Percentiles rank a stretch among this genome's conserved stretches.
phyloP scores from a whole-genome alignment of 2,113 vertebrate species.

The Prochilodus magdalenae region DNA sequence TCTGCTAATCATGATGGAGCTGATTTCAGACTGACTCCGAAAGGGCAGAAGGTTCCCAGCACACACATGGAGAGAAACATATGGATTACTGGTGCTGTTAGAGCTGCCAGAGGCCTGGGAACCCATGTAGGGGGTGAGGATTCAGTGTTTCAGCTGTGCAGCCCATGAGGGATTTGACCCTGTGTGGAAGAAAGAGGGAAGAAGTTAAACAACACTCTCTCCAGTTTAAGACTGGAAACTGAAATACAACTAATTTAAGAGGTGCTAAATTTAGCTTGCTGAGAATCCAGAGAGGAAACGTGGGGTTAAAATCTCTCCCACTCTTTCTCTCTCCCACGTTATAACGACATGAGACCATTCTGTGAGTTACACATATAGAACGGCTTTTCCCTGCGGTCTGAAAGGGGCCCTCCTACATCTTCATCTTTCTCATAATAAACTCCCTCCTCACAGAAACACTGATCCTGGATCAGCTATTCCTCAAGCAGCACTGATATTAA shows the following conservation, averaged over 20 bases:
- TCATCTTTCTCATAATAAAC: constrained; percentile 34
- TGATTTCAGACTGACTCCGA: neutral
- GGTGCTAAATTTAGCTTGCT: constrained; percentile 47
- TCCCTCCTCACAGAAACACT: constrained; percentile 1
- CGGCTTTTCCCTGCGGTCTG: constrained; percentile 20
- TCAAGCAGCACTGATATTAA: neutral
- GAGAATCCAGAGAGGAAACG: constrained; percentile 46
- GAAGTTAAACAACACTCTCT: constrained; percentile 16
- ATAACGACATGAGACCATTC: neutral
- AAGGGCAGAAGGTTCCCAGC: constrained; percentile 44
- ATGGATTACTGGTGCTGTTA: neutral
- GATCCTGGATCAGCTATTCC: constrained; percentile 35
- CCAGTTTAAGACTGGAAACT: constrained; percentile 26
- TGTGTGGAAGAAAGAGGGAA: neutral
- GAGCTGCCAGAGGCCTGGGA: constrained; percentile 18
- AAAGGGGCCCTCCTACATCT: neutral
- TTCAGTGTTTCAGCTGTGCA: constrained; percentile 17
- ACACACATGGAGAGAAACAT: constrained; percentile 22
- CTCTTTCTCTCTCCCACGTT: constrained; percentile 10
- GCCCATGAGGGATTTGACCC: neutral
- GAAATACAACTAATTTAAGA: constrained; percentile 5
- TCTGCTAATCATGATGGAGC: neutral
- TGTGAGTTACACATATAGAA: constrained; percentile 20
- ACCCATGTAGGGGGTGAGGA: neutral
- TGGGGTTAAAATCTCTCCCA: constrained; percentile 28